Evolutionary conservation across 2,888 invertebrate species (phyloP).

Genomic region (Aquatica leii): DNA sequence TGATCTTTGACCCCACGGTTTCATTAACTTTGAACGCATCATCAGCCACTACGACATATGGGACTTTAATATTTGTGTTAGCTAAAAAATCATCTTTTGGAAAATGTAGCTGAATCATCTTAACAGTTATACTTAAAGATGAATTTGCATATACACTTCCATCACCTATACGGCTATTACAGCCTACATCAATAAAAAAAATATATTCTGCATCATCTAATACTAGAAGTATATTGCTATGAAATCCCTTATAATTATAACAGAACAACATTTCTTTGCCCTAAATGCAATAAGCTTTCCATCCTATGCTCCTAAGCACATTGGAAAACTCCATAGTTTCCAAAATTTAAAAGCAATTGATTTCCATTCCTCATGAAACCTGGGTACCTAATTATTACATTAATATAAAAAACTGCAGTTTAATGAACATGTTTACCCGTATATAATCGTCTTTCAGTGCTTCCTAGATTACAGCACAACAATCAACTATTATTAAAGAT

Average conservation of each 20-base stretch:
- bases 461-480: not conserved
- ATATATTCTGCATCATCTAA: slow-evolving; percentile 1
- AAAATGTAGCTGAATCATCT: too few relatives aligned
- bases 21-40: too few relatives aligned
- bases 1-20: too few relatives aligned
- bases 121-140: too few relatives aligned
- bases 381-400: not conserved
- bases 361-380: not conserved
- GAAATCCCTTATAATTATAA: slow-evolving; percentile 9
- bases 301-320: too few relatives aligned
- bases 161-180: not conserved
- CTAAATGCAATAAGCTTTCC: slow-evolving; percentile 2
- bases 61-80: too few relatives aligned
- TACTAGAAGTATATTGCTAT: not conserved
- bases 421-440: not conserved
- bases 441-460: not conserved
- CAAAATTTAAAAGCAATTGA: too few relatives aligned
- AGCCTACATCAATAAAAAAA: not conserved
- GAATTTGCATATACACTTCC: too few relatives aligned
- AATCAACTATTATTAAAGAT: not conserved
- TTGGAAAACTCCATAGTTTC: slow-evolving; percentile 8
- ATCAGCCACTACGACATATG: too few relatives aligned
- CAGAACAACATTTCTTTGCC: too few relatives aligned
- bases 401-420: not conserved
- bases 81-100: too few relatives aligned